Percentiles rank a stretch among this genome's conserved stretches.
Evolutionary conservation across 2,113 vertebrate species (phyloP).

Genomic region (Labeo rohita): DNA sequence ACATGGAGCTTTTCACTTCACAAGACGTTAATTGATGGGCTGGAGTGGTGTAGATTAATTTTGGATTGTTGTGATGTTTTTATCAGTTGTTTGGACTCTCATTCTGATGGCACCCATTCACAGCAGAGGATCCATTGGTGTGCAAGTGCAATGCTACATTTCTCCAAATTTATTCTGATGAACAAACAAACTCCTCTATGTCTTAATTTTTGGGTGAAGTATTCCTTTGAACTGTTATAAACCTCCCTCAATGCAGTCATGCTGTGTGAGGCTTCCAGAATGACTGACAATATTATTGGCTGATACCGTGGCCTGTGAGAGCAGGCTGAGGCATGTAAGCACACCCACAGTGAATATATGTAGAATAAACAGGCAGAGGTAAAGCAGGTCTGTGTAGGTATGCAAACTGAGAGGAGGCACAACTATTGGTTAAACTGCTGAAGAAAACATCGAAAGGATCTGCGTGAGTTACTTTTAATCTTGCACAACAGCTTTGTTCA

Average conservation of each 20-base stretch:
- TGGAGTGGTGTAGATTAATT: too few species aligned
- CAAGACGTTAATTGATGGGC: too few species aligned
- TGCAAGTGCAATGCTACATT: neutral
- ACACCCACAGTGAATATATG: constrained; percentile 31
- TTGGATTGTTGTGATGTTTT: too few species aligned
- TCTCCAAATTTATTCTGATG: neutral
- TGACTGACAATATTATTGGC: constrained; percentile 10
- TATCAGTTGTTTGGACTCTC: neutral
- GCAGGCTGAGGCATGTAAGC: constrained; percentile 52
- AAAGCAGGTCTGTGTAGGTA: constrained; percentile 2
- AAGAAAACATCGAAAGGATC: neutral
- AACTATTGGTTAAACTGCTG: neutral
- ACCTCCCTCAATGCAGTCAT: neutral
- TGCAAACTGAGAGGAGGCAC: neutral
- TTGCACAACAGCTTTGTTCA: neutral
- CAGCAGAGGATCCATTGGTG: neutral
- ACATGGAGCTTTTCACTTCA: too few species aligned
- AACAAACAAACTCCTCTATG: neutral
- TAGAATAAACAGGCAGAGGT: neutral
- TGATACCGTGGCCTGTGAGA: neutral
- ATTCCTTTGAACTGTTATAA: neutral
- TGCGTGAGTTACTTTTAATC: neutral
- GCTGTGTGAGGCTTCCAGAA: neutral
- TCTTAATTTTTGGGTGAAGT: neutral
- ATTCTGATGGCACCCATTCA: neutral